phyloP scores from a whole-genome alignment of 1,140 invertebrate species.

The Pogonomyrmex barbatus region DNA sequence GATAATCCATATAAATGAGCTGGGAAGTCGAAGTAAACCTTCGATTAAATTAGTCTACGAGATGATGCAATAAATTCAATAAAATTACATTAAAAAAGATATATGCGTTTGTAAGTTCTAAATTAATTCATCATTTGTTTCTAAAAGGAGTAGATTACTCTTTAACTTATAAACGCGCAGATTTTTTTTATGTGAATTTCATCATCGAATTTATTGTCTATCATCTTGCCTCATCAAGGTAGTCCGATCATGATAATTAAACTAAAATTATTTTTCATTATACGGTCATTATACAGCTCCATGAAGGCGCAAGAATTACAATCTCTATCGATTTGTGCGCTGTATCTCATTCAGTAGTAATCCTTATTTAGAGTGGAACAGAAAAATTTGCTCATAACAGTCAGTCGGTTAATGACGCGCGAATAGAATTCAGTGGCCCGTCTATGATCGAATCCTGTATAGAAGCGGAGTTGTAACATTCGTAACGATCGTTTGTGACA shows the following conservation, averaged over 20 bases:
- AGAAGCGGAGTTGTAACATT: conserved; percentile 32
- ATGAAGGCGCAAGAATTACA: background rate
- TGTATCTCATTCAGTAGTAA: conserved; percentile 21
- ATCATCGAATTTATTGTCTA: background rate
- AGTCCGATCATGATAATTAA: background rate
- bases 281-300: background rate
- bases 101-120: background rate
- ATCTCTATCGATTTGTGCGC: conserved; percentile 1
- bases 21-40: background rate
- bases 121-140: background rate
- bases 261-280: background rate
- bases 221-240: conserved; percentile 1
- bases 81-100: conserved; percentile 10
- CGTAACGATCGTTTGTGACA: conserved; percentile 34
- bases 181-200: background rate
- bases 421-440: conserved; percentile 59
- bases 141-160: background rate
- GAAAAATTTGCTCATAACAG: conserved; percentile 60
- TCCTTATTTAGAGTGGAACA: conserved; percentile 45
- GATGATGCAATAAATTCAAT: conserved; percentile 34
- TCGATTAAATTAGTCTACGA: background rate
- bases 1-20: background rate
- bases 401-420: conserved; percentile 67
- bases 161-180: background rate
- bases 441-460: conserved; percentile 65